A percentile compares a stretch with the other conserved stretches of the same genome.
Evolutionary conservation across 2,113 vertebrate genomes (phyloP).

Genomic region (Eclectus roratus): DNA sequence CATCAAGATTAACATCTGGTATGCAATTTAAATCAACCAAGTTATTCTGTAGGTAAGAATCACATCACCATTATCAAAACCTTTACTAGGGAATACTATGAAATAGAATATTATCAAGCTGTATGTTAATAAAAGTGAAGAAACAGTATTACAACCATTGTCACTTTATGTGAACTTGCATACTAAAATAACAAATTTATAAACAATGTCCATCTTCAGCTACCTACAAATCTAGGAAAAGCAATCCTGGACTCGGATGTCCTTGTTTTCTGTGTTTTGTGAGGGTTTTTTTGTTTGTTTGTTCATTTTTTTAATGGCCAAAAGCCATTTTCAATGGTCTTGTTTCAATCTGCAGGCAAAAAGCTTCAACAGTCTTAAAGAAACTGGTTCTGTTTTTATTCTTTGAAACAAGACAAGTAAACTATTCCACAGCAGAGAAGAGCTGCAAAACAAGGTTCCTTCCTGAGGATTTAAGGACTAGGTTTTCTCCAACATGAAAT

Average conservation of each 20-base stretch:
- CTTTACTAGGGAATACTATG: not conserved
- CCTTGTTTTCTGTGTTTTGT: not conserved
- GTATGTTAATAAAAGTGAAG: not conserved
- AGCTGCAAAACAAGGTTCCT: not conserved
- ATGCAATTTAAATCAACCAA: not conserved
- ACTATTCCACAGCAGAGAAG: not conserved
- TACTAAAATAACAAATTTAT: not conserved
- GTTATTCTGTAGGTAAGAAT: not conserved
- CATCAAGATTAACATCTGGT: not conserved
- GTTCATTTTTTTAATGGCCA: not conserved
- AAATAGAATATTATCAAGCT: not conserved
- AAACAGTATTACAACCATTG: not conserved
- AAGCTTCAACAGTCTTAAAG: not conserved
- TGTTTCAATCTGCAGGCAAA: not conserved
- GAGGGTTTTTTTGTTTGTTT: not conserved
- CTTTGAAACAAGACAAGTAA: not conserved
- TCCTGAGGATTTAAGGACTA: not conserved
- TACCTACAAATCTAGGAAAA: not conserved
- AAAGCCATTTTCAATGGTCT: not conserved
- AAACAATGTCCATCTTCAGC: not conserved
- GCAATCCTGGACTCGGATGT: not conserved
- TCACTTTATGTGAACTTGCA: not conserved
- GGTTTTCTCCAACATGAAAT: not conserved
- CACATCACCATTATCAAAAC: not conserved
- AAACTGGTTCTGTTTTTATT: not conserved